Evolutionary conservation across 2,113 vertebrate genomes (phyloP), one percentile per base, ranked within the genome.

Genomic region (Toxotes jaculatrix): DNA sequence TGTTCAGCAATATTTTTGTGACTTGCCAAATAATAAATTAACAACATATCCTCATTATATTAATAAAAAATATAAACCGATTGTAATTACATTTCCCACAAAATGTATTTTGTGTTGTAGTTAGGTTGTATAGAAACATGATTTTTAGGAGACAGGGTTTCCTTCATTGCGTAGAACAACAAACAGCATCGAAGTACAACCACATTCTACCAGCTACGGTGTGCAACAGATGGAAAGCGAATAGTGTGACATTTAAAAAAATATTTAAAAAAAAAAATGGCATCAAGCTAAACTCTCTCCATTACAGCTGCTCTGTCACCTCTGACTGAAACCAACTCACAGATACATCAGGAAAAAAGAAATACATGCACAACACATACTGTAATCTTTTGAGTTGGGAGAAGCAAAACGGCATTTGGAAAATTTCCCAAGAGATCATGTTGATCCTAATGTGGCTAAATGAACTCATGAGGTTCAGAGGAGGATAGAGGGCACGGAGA

Each of bases 381-480:
- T 47, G 11, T 55, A 47, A 66, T 80, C n/a, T 74, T 65, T 42
- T 55, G 36, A 59, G 51, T 71, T 49, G 34, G 11, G 55, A 42
- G n/a, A 65, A 16, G 78, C 71, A 85, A 62, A 84, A 60, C 72
- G 83, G 74, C 87, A 80, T 88, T 79, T 80, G 53, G 49, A 51
- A 89, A 84, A 86, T 78, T 74, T 86, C 77, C 80, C 11, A 55
- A 56, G 65, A 55, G 71, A 82, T 85, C 66, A 60, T 72, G 83
- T 80, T 74, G 77, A 82, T 72, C 66, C 70, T 60, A 65, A 75
- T 85, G 65, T 34, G 42, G 34, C 23, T 42, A 42, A 63, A 74
- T 42, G 42, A 63, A 74, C 51, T 32, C 10, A 10, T 19, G 14
- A 61, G 57, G 13, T 71, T 47, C 23, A 32, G 16, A 34, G 38